Evolutionary conservation across 1,140 invertebrate species (phyloP).

Genomic region (Micrasema longulum): DNA sequence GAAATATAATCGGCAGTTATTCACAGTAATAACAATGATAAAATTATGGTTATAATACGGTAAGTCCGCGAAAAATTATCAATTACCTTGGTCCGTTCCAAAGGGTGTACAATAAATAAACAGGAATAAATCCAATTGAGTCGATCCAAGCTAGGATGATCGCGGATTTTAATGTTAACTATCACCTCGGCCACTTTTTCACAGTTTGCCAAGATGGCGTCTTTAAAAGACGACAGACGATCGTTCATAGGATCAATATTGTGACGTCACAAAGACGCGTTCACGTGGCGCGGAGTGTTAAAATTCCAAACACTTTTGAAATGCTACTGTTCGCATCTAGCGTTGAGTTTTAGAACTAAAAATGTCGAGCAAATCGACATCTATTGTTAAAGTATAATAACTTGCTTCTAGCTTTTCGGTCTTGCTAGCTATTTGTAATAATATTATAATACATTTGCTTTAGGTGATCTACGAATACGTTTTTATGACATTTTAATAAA

Average conservation of each 20-base stretch:
- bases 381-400: constrained; percentile 4
- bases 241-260: constrained; percentile 65
- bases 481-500: too few species aligned
- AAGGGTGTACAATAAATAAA: constrained; percentile 49
- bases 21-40: constrained; percentile 43
- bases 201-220: constrained; percentile 61
- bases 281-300: constrained; percentile 57
- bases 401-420: too few species aligned
- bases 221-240: constrained; percentile 65
- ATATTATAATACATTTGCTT: too few species aligned
- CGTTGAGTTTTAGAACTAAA: constrained; percentile 19
- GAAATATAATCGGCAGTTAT: constrained; percentile 36
- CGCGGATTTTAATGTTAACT: constrained; percentile 43
- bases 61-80: constrained; percentile 30
- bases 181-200: constrained; percentile 44
- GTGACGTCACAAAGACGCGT: constrained; percentile 68
- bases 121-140: constrained; percentile 44
- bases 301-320: constrained; percentile 46
- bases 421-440: too few species aligned
- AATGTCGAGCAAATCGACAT: background rate
- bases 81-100: constrained; percentile 48
- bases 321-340: constrained; percentile 22
- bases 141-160: constrained; percentile 40
- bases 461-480: too few species aligned
- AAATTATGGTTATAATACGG: constrained; percentile 37